A percentile compares a stretch with the other conserved stretches of the same genome.
These are phyloP conservation scores for Boloria euphrosyne DNA, from an alignment of 2,888 invertebrate genomes.

Conservation along the genomic window DNA sequence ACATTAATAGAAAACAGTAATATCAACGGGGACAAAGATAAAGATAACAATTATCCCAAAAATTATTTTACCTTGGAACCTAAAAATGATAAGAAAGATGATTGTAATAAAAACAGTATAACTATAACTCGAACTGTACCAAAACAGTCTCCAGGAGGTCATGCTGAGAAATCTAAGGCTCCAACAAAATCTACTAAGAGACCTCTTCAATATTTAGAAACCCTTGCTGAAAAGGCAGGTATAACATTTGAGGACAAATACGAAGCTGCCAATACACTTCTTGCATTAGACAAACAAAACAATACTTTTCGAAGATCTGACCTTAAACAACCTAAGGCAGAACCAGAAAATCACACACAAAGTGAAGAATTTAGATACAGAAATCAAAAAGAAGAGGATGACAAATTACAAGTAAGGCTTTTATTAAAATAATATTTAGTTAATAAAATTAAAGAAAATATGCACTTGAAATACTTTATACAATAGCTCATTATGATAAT, in stretches of 20 bases:
- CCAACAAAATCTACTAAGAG: conserved; percentile 62
- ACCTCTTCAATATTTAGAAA: conserved; percentile 86
- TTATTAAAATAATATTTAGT: neutral
- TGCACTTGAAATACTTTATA: neutral
- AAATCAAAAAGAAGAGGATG: conserved; percentile 76
- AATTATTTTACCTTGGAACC: conserved; percentile 74
- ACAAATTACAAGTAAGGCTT: conserved; percentile 67
- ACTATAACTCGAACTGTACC: conserved; percentile 72
- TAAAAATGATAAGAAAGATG: conserved; percentile 75
- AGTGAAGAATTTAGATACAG: conserved; percentile 70
- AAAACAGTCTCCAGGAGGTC: conserved; percentile 63
- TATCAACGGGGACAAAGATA: conserved; percentile 68
- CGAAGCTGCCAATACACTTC: conserved; percentile 85
- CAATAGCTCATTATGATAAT: no score
- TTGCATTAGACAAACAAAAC: conserved; percentile 85
- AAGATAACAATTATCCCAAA: conserved; percentile 67
- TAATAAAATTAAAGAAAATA: neutral
- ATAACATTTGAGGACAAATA: conserved; percentile 89
- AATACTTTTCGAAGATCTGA: conserved; percentile 71
- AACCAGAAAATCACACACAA: conserved; percentile 63
- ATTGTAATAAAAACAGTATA: conserved; percentile 76
- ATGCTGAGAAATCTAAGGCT: conserved; percentile 61
- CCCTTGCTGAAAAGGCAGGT: conserved; percentile 87
- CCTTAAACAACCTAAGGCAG: conserved; percentile 67
- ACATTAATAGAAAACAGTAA: conserved; percentile 70